Conservation (phyloP, 1,140 invertebrate species). For the Trichomalopsis sarcophagae region DNA sequence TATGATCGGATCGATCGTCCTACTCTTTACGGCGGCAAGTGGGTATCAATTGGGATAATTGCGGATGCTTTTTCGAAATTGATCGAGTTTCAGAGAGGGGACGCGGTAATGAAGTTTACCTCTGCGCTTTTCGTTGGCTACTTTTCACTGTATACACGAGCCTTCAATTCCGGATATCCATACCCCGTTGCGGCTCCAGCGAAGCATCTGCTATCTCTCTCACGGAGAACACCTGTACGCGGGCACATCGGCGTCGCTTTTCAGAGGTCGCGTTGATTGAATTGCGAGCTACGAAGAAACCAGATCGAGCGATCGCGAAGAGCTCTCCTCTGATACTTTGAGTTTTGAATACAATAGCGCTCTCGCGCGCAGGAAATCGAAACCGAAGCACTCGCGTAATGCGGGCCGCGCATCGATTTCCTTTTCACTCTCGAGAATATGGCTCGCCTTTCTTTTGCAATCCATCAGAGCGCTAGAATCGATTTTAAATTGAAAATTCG, state of each 20-base stretch:
- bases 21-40: background rate
- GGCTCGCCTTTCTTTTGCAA: background rate
- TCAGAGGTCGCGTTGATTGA: background rate
- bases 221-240: background rate
- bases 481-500: conserved; percentile 5
- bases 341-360: background rate
- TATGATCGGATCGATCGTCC: background rate
- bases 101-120: background rate
- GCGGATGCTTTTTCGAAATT: background rate
- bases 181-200: background rate
- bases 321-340: background rate
- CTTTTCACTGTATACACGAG: background rate
- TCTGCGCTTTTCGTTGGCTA: background rate
- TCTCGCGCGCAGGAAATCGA: no score
- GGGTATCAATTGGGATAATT: conserved; percentile 1
- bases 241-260: no score
- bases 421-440: background rate
- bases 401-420: background rate
- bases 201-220: background rate
- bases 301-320: background rate
- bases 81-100: background rate
- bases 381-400: background rate
- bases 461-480: background rate
- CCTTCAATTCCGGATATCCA: background rate
- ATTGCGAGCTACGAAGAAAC: background rate